These are phyloP conservation scores for Deilephila elpenor DNA, from an alignment of 2,888 invertebrate species.

Conservation along the genomic window DNA sequence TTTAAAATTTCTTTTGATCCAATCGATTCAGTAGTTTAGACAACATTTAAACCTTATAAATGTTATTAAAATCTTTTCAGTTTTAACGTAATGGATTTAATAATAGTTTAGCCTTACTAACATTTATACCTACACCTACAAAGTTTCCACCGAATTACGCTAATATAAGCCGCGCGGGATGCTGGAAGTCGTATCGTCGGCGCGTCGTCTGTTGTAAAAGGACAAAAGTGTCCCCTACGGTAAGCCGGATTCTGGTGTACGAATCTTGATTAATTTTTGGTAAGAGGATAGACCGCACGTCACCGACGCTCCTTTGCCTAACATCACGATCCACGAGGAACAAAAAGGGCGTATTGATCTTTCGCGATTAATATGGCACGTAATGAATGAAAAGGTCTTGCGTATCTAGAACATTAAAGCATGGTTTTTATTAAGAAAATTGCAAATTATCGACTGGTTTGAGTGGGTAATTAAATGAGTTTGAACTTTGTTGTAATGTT, in stretches of 20 bases:
- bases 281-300: conserved; percentile 71
- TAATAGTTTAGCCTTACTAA: too few species aligned
- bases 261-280: conserved; percentile 76
- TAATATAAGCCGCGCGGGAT: not conserved
- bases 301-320: conserved; percentile 37
- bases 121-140: too few species aligned
- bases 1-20: too few species aligned
- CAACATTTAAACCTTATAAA: too few species aligned
- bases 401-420: not conserved
- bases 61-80: too few species aligned
- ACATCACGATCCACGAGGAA: conserved; percentile 1
- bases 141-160: not conserved
- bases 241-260: conserved; percentile 31
- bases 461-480: too few species aligned
- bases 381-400: not conserved
- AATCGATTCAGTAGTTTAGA: too few species aligned
- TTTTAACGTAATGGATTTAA: too few species aligned
- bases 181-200: conserved; percentile 5
- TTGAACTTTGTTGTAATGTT: too few species aligned
- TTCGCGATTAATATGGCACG: not conserved
- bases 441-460: too few species aligned
- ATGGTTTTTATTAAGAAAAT: not conserved
- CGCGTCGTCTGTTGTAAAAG: conserved; percentile 8
- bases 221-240: conserved; percentile 39
- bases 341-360: not conserved